phyloP scores from a whole-genome alignment of 2,888 invertebrate genomes.

The Copidosoma aretas region DNA sequence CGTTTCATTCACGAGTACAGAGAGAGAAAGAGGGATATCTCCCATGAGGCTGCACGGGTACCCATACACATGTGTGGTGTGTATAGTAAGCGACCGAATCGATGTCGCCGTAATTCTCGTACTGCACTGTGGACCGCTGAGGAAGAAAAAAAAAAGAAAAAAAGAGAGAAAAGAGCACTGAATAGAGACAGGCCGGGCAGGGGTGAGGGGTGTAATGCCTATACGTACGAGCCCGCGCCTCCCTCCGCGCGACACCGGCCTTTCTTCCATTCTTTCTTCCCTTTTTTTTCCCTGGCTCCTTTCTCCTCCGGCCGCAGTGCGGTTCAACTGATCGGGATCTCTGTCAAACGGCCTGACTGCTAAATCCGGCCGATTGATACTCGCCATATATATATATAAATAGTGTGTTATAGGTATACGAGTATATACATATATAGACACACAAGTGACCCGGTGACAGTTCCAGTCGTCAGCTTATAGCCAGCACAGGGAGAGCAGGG shows the following conservation, averaged over 20 bases:
- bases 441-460: too few relatives aligned
- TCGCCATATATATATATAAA: too few relatives aligned
- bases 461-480: too few relatives aligned
- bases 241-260: background rate
- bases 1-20: conserved; percentile 18
- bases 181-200: conserved; percentile 46
- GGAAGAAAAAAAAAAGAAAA: conserved; percentile 35
- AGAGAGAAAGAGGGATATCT: too few relatives aligned
- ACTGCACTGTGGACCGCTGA: background rate
- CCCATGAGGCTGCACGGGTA: too few relatives aligned
- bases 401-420: too few relatives aligned
- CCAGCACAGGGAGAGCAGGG: conserved; percentile 17
- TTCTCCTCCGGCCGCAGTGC: conserved; percentile 26
- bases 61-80: background rate
- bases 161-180: conserved; percentile 27
- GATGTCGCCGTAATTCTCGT: conserved; percentile 35
- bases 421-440: conserved; percentile 5
- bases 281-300: background rate
- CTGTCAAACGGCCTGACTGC: conserved; percentile 54
- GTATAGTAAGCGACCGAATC: conserved; percentile 18
- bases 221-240: background rate
- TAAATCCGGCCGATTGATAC: conserved; percentile 47
- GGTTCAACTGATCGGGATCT: conserved; percentile 50
- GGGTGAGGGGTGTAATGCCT: conserved; percentile 1
- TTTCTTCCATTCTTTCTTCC: background rate